Evolutionary conservation across 2,888 invertebrate genomes (phyloP), one percentile per base, ranked within the genome.

Genomic region (Cataglyphis altisquamis): DNA sequence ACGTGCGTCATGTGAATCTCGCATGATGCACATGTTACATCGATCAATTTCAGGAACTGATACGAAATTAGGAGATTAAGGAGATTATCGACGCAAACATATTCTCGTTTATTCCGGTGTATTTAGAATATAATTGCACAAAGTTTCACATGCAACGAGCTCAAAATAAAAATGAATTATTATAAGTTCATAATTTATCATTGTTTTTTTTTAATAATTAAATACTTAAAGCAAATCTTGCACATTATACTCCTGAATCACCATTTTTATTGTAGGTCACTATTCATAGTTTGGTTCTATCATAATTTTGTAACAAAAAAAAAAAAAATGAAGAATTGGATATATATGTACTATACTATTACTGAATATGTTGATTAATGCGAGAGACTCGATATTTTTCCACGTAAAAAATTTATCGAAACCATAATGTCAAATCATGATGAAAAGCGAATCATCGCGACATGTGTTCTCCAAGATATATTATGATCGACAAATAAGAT

Each of bases 401-500:
- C 10, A 41, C 1, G 0, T 29, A 5, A 1, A 29, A 41, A 55
- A 25, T 39, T 66, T 66, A 9, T 8, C 12, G 18, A n/a, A 10
- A 60, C 21, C 32, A 32, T 32, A 25, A 25, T 52, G 62, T 70
- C 55, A 52, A 45, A 57, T 18, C 29, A 41, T 29, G 48, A 63
- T 82, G 67, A 70, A 77, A 85, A 64, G 36, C 5, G 21, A 74
- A 85, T 80, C 60, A 75, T 62, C 41, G 15, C 29, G 25, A 57
- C 52, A 73, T 62, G 48, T 83, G 63, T 77, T 89, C 57, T 60
- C 80, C 8, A 39, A 67, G 82, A 84, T 84, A 84, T 84, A 25
- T 25, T 89, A 88, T 88, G 77, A 87, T 52, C 78, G 88, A 74
- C 86, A 84, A 89, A 89, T 83, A 89, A 74, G 83, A 57, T 66